Evolutionary conservation across 2,113 vertebrate species (phyloP).

Genomic region (Pelecanus crispus): DNA sequence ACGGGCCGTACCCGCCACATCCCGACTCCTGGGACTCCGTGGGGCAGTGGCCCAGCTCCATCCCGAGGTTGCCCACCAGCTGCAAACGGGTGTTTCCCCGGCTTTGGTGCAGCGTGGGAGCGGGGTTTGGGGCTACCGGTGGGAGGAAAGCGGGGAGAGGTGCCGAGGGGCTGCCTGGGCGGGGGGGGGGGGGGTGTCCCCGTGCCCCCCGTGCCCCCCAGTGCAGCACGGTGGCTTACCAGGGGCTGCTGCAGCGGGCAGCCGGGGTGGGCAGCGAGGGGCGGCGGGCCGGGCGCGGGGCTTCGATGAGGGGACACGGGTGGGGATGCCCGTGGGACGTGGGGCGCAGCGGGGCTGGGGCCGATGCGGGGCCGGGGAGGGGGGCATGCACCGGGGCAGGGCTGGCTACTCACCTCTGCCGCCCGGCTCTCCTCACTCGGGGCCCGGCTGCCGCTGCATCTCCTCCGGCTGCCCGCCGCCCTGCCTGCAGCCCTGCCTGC

Average conservation of each 20-base stretch:
- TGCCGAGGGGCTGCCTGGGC: neutral
- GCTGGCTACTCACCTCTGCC: neutral
- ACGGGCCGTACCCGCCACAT: accelerated
- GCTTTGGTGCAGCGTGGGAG: neutral
- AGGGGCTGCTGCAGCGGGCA: neutral
- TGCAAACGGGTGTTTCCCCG: neutral
- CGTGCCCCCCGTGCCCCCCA: too few species aligned
- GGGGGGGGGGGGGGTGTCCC: neutral
- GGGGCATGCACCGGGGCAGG: too few species aligned
- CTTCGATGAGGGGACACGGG: neutral
- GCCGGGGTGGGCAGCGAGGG: too few species aligned
- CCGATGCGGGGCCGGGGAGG: too few species aligned
- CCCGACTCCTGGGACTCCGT: neutral
- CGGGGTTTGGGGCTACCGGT: neutral
- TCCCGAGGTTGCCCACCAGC: too few species aligned
- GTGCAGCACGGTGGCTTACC: neutral
- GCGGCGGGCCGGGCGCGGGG: neutral
- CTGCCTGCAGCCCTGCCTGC: neutral
- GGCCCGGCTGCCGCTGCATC: neutral
- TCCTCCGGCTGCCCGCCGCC: neutral
- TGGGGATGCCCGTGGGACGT: neutral
- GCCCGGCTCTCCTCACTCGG: neutral
- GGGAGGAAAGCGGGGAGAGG: neutral
- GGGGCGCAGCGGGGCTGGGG: neutral
- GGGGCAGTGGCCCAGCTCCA: too few species aligned